Conservation (phyloP, 2,113 vertebrate species). For the Calyptommatus sinebrachiatus region DNA sequence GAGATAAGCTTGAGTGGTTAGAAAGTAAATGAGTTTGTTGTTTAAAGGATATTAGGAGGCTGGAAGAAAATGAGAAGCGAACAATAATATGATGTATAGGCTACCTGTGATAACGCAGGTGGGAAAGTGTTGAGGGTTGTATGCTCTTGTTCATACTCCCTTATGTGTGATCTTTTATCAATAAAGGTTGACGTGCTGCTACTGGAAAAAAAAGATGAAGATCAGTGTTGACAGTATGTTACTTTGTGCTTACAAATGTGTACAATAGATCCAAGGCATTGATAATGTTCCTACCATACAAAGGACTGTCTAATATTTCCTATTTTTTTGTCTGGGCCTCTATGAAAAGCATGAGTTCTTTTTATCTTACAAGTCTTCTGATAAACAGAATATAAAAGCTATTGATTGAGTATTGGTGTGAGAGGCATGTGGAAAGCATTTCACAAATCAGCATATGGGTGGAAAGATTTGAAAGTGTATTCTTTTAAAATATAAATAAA, state of each 20-base stretch:
- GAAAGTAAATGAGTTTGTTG: no score
- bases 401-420: not conserved
- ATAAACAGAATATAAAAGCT: not conserved
- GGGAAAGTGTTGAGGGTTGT: no score
- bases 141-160: no score
- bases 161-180: no score
- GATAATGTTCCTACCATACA: not conserved
- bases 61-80: no score
- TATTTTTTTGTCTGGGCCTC: not conserved
- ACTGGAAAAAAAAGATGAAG: no score
- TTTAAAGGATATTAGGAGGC: no score
- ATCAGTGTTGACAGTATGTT: not conserved
- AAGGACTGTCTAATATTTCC: not conserved
- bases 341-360: not conserved
- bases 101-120: no score
- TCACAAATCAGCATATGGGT: not conserved
- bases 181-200: no score
- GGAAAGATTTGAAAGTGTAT: not conserved
- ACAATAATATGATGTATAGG: no score
- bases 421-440: not conserved
- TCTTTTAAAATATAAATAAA: not conserved
- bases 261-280: not conserved
- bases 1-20: no score
- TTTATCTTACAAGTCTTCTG: not conserved
- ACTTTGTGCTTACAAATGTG: not conserved